phyloP scores from a whole-genome alignment of 2,888 invertebrate species.

The Ectobius pallidus region DNA sequence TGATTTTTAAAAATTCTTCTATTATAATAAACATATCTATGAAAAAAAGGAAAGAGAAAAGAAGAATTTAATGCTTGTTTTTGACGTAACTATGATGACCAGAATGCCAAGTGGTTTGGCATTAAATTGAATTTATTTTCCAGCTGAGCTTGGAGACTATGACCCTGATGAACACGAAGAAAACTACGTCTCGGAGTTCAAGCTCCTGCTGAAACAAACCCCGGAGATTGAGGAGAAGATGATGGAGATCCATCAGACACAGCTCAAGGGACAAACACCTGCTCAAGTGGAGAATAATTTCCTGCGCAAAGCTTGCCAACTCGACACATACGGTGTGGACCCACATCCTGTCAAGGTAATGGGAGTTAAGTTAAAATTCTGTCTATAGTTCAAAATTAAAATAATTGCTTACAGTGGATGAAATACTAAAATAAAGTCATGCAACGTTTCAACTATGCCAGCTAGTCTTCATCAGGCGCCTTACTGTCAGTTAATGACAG shows the following conservation, averaged over 20 bases:
- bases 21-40: no score
- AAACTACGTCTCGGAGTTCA: slow-evolving; percentile 90
- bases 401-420: not conserved
- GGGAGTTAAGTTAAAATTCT: no score
- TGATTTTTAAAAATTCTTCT: no score
- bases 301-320: slow-evolving; percentile 85
- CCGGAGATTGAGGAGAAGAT: slow-evolving; percentile 91
- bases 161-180: slow-evolving; percentile 86
- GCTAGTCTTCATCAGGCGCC: no score
- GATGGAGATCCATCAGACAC: slow-evolving; percentile 87
- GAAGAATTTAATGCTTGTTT: no score
- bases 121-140: no score
- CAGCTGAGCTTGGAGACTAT: slow-evolving; percentile 95
- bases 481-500: not conserved
- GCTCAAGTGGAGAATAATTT: slow-evolving; percentile 90
- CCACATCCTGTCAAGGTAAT: slow-evolving; percentile 95
- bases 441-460: no score
- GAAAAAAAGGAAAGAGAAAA: no score
- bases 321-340: slow-evolving; percentile 97
- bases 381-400: no score
- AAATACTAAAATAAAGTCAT: no score
- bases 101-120: no score
- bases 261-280: slow-evolving; percentile 84
- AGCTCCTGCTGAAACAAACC: slow-evolving; percentile 90
- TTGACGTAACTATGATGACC: no score